Evolutionary conservation across 1,140 invertebrate genomes (phyloP).

Genomic region (Cryptotermes secundus): DNA sequence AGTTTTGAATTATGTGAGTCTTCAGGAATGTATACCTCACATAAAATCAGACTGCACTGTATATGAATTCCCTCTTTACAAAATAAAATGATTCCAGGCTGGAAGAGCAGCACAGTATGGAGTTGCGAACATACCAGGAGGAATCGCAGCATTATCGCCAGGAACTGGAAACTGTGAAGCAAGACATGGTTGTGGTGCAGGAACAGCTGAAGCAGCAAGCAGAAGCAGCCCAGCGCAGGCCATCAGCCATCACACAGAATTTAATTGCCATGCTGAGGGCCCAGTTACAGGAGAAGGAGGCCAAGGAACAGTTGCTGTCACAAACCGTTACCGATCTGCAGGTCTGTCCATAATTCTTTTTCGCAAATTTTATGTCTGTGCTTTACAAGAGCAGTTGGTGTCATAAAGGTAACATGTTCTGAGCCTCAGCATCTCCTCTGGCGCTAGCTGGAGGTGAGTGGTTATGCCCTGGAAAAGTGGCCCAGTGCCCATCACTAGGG

Average conservation of each 20-base stretch:
- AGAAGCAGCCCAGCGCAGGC: background rate
- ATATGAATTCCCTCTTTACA: too few relatives aligned
- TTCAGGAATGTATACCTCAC: too few relatives aligned
- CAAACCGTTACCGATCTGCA: conserved; percentile 35
- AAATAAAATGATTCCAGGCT: conserved; percentile 44
- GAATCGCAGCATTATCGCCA: background rate
- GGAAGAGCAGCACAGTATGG: conserved; percentile 43
- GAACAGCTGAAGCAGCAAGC: conserved; percentile 12
- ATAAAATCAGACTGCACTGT: too few relatives aligned
- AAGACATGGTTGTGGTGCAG: conserved; percentile 12
- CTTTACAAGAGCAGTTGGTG: too few relatives aligned
- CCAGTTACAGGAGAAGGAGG: conserved; percentile 44
- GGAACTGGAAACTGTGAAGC: conserved; percentile 24
- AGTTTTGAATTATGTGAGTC: too few relatives aligned
- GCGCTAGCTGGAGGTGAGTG: too few relatives aligned
- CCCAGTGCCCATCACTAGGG: too few relatives aligned
- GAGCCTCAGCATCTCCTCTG: too few relatives aligned
- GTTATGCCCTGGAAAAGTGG: too few relatives aligned
- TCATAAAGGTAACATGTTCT: too few relatives aligned
- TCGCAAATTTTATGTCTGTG: too few relatives aligned
- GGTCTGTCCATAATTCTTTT: conserved; percentile 28
- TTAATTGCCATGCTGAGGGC: conserved; percentile 8
- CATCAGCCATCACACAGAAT: background rate
- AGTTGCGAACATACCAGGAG: conserved; percentile 28
- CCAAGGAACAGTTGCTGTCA: conserved; percentile 42